phyloP scores from a whole-genome alignment of 2,797 vertebrate species.

The Lacerta bilineata region DNA sequence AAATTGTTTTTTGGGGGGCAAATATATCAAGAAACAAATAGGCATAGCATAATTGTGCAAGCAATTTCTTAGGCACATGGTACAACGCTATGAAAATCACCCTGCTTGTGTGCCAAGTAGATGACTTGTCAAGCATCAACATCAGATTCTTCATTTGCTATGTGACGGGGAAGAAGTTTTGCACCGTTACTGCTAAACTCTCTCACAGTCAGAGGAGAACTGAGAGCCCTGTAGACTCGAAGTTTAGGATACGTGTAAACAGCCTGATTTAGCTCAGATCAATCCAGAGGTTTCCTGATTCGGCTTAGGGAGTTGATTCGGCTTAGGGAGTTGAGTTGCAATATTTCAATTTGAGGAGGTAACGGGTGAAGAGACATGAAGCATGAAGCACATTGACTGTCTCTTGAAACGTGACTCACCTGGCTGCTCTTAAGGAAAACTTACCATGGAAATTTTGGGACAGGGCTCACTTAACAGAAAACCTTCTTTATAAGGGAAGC shows the following conservation, averaged over 20 bases:
- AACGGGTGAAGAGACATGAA: neutral
- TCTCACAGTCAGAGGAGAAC: neutral
- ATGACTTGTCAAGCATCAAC: neutral
- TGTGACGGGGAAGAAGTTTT: neutral
- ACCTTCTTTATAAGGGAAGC: neutral
- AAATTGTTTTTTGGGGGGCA: neutral
- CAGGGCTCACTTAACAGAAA: neutral
- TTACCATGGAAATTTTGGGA: neutral
- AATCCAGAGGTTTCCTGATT: too few relatives aligned
- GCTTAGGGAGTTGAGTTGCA: too few relatives aligned
- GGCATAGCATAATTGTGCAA: conserved; percentile 22
- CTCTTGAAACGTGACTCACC: neutral
- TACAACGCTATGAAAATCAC: neutral
- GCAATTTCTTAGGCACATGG: neutral
- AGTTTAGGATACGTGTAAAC: too few relatives aligned
- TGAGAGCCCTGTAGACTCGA: neutral
- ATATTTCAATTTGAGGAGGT: neutral
- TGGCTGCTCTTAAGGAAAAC: too few relatives aligned
- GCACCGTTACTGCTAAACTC: neutral
- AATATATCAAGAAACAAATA: conserved; percentile 32
- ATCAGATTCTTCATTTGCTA: conserved; percentile 10
- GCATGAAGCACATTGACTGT: neutral
- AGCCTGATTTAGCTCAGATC: too few relatives aligned
- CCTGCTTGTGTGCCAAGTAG: conserved; percentile 16
- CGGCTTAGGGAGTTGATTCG: too few relatives aligned